Base-by-base conservation (phyloP, 2,888 invertebrate species). In the Lordiphosa fenestrarum region DNA sequence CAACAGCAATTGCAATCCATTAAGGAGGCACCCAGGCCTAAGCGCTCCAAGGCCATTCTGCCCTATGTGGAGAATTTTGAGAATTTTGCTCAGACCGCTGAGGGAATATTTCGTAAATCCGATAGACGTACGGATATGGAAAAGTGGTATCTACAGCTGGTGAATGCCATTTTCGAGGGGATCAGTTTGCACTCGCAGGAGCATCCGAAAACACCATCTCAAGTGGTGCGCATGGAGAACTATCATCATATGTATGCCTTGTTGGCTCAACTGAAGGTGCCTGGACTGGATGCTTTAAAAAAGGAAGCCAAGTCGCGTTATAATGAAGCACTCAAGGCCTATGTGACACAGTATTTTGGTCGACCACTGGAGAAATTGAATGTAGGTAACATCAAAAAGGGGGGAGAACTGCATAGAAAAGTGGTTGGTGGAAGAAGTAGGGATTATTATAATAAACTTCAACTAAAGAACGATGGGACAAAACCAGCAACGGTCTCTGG, bases 281-380 rank as follows among this genome's bases (percentile, higher is more conserved):
- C 94, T 6, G 95, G 96, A 71, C 91, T 99, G 86, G 98, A 99
- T 86, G 90, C 91, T 40, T 93, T 96, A 86, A 93, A 96, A 61
- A 97, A 97, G 88, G 98, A 98, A 87, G 95, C 96, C 0, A 98
- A 96, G 90, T 92, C 94, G 80, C 94, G 94, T 69, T 98, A 99
- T 91, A 93, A 94, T 75, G 98, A 98, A 63, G 95, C 98, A 50
- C 91, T 98, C 57, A 93, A 94, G 77, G 93, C 94, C 6, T 99
- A 99, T 91, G 99, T 99, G 42, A 96, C 95, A 63, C 94, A 95
- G 85, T 96, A 97, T 90, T 97, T 99, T 91, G 98, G 99, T 25
- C 91, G 97, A 61, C 98, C 97, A 0, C 89, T 98, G 53, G 96
- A 97, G 86, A 97, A 97, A 90, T 90, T 98, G 15, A 96, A 97